phyloP scores from a whole-genome alignment of 2,113 vertebrate species.

The Hemibagrus wyckioides region DNA sequence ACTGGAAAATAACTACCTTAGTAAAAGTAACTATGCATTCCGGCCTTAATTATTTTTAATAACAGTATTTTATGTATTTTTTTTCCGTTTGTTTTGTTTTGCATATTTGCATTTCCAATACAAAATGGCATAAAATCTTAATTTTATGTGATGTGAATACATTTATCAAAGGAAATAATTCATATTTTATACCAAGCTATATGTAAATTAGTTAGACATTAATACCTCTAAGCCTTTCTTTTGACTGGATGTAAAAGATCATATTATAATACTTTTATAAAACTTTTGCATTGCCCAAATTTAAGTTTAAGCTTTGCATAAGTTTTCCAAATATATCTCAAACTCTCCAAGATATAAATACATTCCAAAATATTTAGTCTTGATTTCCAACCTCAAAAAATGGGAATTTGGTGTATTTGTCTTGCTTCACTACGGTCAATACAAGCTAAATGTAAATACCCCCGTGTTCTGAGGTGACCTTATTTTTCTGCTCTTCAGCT shows the following conservation, averaged over 20 bases:
- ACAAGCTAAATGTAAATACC: constrained; percentile 1
- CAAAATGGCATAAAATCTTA: neutral
- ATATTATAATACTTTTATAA: neutral
- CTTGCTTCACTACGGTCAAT: neutral
- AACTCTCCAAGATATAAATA: neutral
- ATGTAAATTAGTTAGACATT: neutral
- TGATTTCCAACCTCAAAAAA: neutral
- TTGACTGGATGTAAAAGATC: neutral
- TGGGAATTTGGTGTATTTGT: neutral
- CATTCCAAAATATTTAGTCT: neutral
- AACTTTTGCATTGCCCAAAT: neutral
- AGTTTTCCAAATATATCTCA: neutral
- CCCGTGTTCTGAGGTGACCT: constrained; percentile 29
- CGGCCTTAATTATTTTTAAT: neutral
- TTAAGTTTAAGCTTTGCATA: neutral
- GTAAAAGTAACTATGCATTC: neutral
- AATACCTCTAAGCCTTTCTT: neutral
- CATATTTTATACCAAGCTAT: neutral
- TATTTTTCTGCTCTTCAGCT: constrained; percentile 23
- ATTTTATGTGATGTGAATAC: constrained; percentile 34
- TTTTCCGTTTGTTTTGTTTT: neutral
- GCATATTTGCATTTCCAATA: too few species aligned
- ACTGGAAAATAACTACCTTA: neutral
- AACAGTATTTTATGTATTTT: too few species aligned
- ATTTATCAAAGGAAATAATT: neutral